These are phyloP conservation scores for Muscidifurax raptorellus DNA, from an alignment of 1,140 invertebrate species.

Conservation along the genomic window DNA sequence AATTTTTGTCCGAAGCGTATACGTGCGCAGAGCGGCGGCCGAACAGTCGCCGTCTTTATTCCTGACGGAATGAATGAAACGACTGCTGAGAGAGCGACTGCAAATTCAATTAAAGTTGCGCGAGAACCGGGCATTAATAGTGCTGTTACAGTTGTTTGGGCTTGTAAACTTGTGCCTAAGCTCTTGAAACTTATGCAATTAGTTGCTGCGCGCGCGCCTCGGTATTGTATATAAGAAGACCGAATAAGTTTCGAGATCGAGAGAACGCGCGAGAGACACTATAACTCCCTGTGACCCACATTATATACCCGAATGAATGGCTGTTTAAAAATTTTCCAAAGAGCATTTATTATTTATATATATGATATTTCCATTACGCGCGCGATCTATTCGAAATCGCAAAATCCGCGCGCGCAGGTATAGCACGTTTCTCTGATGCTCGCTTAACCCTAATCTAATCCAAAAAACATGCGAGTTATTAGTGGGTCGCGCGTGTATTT, in stretches of 20 bases:
- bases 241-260: not conserved
- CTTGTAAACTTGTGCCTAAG: not conserved
- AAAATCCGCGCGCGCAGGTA: no score
- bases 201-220: not conserved
- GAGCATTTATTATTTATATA: no score
- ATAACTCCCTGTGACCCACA: not conserved
- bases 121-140: not conserved
- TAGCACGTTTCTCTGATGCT: no score
- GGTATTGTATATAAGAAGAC: not conserved
- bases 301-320: not conserved
- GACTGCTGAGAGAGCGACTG: not conserved
- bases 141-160: conserved; percentile 11
- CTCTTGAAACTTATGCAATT: conserved; percentile 2
- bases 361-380: not conserved
- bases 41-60: not conserved
- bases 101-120: conserved; percentile 27
- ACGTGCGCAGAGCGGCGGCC: no score
- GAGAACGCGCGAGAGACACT: no score
- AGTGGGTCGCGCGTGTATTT: not conserved
- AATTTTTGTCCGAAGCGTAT: not conserved
- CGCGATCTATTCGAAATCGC: no score
- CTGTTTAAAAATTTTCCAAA: not conserved
- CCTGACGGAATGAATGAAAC: not conserved
- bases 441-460: not conserved
- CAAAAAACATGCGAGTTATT: not conserved